Evolutionary conservation across 2,797 vertebrate genomes (phyloP).

Genomic region (Parauchenoglanis ngamensis): DNA sequence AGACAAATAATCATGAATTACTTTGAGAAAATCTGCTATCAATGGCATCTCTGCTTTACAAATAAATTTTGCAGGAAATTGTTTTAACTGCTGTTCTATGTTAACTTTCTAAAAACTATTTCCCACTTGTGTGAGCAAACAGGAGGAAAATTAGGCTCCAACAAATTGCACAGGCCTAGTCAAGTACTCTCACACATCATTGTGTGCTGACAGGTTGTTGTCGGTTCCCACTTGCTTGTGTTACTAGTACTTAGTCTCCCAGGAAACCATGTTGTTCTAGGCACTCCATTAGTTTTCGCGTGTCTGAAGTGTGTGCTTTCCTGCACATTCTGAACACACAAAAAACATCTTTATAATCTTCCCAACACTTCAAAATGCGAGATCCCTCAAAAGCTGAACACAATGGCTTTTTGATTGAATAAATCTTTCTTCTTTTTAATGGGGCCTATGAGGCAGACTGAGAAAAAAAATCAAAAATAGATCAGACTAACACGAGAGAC

Average conservation of each 20-base stretch:
- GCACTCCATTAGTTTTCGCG: conserved; percentile 59
- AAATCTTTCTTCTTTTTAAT: conserved; percentile 26
- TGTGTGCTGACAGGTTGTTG: conserved; percentile 53
- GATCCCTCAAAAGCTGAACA: conserved; percentile 38
- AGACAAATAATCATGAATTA: conserved; percentile 38
- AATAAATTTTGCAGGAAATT: conserved; percentile 53
- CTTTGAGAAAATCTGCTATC: conserved; percentile 42
- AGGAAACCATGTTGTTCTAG: conserved; percentile 59
- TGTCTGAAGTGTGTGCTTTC: conserved; percentile 34
- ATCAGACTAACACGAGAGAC: conserved; percentile 43
- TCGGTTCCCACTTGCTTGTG: conserved; percentile 50
- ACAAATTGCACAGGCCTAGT: conserved; percentile 53
- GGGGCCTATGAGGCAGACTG: conserved; percentile 9
- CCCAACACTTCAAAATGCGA: conserved; percentile 46
- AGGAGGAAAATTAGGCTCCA: conserved; percentile 47
- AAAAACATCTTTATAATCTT: conserved; percentile 48
- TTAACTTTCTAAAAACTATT: conserved; percentile 5
- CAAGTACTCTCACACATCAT: conserved; percentile 57
- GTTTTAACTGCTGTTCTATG: neutral
- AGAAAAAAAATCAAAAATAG: conserved; percentile 23
- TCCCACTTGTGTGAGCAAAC: neutral
- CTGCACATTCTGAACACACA: conserved; percentile 21
- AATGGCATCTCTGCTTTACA: conserved; percentile 54
- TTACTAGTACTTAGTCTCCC: conserved; percentile 55
- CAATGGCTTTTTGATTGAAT: conserved; percentile 29